phyloP scores from a whole-genome alignment of 2,888 invertebrate genomes.

The Drosophila lutescens region DNA sequence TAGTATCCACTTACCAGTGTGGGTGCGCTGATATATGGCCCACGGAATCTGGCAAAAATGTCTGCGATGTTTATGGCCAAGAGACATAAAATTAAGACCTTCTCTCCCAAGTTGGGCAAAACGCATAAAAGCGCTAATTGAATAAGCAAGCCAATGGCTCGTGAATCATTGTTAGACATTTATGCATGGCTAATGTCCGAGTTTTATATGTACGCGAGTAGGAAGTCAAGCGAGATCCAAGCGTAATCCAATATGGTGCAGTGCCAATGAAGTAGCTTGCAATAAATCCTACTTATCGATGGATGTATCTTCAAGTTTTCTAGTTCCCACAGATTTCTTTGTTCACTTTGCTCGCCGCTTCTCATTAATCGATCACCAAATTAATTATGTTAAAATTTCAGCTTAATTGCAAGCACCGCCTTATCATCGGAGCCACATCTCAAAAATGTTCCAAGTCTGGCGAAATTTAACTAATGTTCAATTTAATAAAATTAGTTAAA shows the following conservation, averaged over 20 bases:
- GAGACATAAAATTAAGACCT: constrained; percentile 66
- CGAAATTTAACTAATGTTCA: constrained; percentile 71
- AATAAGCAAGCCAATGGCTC: constrained; percentile 70
- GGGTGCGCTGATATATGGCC: constrained; percentile 44
- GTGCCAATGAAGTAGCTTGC: constrained; percentile 15
- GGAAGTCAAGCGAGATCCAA: constrained; percentile 10
- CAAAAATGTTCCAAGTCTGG: constrained; percentile 36
- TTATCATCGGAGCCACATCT: constrained; percentile 55
- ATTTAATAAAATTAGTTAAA: constrained; percentile 73
- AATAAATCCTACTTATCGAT: constrained; percentile 14
- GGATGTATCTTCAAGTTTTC: neutral
- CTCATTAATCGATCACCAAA: constrained; percentile 50
- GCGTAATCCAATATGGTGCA: constrained; percentile 28
- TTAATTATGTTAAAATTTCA: constrained; percentile 69
- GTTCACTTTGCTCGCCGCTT: constrained; percentile 1
- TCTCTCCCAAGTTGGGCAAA: constrained; percentile 62
- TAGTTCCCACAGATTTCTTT: constrained; percentile 50
- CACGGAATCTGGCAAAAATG: constrained; percentile 41
- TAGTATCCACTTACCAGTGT: constrained; percentile 20
- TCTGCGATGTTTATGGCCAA: constrained; percentile 59
- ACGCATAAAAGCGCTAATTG: constrained; percentile 80
- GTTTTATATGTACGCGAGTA: constrained; percentile 9
- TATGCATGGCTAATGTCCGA: constrained; percentile 53
- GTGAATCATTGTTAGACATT: constrained; percentile 63
- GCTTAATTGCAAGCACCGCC: constrained; percentile 63